Base-by-base conservation (phyloP, 2,888 invertebrate species). In the Danaus chrysippus region DNA sequence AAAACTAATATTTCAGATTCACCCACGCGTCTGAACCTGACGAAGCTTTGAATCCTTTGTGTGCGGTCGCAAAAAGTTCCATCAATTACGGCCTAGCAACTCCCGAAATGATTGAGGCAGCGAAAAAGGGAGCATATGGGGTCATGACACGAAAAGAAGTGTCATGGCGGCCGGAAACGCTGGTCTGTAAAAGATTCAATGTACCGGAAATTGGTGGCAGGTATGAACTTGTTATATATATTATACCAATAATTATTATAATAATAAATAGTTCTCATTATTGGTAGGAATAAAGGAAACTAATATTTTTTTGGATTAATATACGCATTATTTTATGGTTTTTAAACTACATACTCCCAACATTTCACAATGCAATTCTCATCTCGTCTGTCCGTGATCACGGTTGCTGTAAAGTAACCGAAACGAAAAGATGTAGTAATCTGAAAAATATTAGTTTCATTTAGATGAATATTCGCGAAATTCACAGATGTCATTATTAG, bases 151-250 rank as follows among this genome's bases (percentile, higher is more conserved):
- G 98, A 58, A 88, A 85, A 6, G 92, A 91, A 41, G 75, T 76
- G 0, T 88, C 93, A 54, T 99, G 99, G 99, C 93, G 94, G 69
- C 99, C 99, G 0, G 93, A 94, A 68, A 86, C 93, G 52, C 79
- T 97, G 9, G 91, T 99, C 0, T 98, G 97, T 79, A 97, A 96
- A 81, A 91, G 98, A 53, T 99, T 99, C 79, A 99, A 99, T 79
- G 94, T 99, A 41, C 96, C 98, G 0, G 95, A 98, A 79, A 96
- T 98, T 0, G 94, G 93, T 67, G 81, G 63, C 6, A 82, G 83
- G 90, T 88, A 66, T 70, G 43, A 57, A 43, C 1, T 11, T 19
- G 56, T 11, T 46, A 10, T 6, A 46, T 2, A 46, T 46, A 46
- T 46, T 34, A 34, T 34, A 34, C 23, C 23, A 6, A 34, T 3